Base-by-base conservation (phyloP, 2,888 invertebrate species). In the Polyommatus iphigenia region DNA sequence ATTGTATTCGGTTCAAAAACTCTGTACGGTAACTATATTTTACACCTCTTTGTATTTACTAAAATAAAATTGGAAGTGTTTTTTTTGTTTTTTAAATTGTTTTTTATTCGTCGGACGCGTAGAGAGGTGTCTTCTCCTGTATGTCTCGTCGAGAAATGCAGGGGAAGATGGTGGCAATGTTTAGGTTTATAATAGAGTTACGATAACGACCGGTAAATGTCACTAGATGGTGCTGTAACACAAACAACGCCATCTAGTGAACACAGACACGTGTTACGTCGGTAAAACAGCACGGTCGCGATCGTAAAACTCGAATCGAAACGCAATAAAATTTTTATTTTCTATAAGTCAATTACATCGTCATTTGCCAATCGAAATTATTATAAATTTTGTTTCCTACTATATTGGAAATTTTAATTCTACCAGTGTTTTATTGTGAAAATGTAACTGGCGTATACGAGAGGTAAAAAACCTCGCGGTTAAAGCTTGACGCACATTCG, bases 1-100 rank as follows among this genome's bases (percentile, higher is more conserved):
- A 46, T 75, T 50, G 50, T 75, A 75, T 75, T 75, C 75, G 46
- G 18, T 50, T 50, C 54, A 29, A 50, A 20, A 50, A 3, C 46
- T 54, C 50, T 24, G 54, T 75, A 50, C 75, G 75, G 54, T 75
- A 18, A 75, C 75, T 75, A 29, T 54, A 50, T 75, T 50, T 75
- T 75, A 75, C 75, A 75, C 24, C 75, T 75, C 75, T 75, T 75
- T 75, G 75, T 75, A 75, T 75, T 75, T 75, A 75, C 75, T 50
- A 75, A 75, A 75, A 75, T 75, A 75, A 75, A 75, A 54, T 75
- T 73, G 73, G 54, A 75, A 75, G 29, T 75, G 50, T 75, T 54
- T 73, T 75, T 50, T 67, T 50, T 67, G 67, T 67, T 75, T 75
- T 50, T 75, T 75, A 75, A 75, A 75, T 54, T 75, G 24, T 46